These are phyloP conservation scores for Abscondita cerata DNA, from an alignment of 2,888 invertebrate species.

Conservation along the genomic window DNA sequence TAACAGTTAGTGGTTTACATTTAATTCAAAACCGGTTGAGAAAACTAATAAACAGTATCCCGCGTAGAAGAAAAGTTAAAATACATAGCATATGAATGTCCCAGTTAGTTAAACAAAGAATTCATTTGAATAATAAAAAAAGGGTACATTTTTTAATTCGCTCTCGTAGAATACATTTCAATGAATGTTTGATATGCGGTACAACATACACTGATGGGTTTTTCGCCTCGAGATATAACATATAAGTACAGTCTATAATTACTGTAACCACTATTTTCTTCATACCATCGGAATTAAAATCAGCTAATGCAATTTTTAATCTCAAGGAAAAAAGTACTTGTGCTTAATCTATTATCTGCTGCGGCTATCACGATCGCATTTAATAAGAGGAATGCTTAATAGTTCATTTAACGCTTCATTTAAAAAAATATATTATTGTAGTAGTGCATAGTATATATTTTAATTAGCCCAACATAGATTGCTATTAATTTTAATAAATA, in stretches of 20 bases:
- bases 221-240: constrained; percentile 26
- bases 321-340: constrained; percentile 23
- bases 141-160: neutral
- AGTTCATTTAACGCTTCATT: neutral
- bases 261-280: constrained; percentile 34
- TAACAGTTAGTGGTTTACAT: constrained; percentile 47
- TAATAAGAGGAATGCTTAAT: constrained; percentile 13
- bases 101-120: constrained; percentile 33
- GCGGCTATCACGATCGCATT: constrained; percentile 29
- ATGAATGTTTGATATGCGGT: constrained; percentile 22
- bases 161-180: neutral
- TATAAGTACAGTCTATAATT: constrained; percentile 33
- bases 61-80: constrained; percentile 38
- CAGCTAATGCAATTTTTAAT: constrained; percentile 31
- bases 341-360: constrained; percentile 23
- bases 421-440: too few relatives aligned
- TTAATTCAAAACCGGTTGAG: constrained; percentile 48
- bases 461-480: too few relatives aligned
- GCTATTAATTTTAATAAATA: too few relatives aligned
- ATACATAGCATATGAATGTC: constrained; percentile 37
- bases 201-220: constrained; percentile 26
- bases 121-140: neutral
- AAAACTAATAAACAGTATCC: constrained; percentile 44
- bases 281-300: constrained; percentile 33
- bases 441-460: too few relatives aligned